A percentile compares a stretch with the other conserved stretches of the same genome.
Conservation (phyloP, 2,113 vertebrate species). For the Myanophis thanlyinensis region DNA sequence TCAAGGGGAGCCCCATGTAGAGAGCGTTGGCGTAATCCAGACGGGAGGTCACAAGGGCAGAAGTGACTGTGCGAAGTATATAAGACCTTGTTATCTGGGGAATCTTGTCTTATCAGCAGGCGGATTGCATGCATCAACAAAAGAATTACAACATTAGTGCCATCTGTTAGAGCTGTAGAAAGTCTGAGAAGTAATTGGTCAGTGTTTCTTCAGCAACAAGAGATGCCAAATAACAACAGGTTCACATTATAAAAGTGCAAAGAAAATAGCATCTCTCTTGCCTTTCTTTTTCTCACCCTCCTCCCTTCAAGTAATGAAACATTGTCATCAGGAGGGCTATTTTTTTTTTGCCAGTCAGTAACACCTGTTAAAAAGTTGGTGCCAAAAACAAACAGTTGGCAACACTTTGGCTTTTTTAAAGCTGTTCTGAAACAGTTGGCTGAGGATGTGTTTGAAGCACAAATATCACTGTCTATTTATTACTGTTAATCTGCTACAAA, state of each 20-base stretch:
- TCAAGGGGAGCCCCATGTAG: too few species aligned
- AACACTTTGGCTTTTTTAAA: conserved; percentile 9
- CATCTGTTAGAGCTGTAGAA: conserved; percentile 25
- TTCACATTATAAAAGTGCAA: conserved; percentile 15
- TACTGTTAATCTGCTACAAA: background rate
- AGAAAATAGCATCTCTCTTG: conserved; percentile 14
- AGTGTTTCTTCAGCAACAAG: conserved; percentile 28
- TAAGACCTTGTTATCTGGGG: conserved; percentile 19
- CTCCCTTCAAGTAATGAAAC: background rate
- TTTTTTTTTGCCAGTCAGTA: conserved; percentile 21
- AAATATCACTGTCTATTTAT: conserved; percentile 33
- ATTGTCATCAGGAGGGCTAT: background rate
- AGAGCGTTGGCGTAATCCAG: too few species aligned
- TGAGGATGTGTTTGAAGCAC: conserved; percentile 38
- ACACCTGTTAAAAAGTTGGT: conserved; percentile 44
- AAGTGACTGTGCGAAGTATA: too few species aligned
- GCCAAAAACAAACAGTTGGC: conserved; percentile 43
- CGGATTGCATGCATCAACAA: conserved; percentile 17
- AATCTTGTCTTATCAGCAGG: conserved; percentile 12
- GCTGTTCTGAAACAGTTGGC: conserved; percentile 35
- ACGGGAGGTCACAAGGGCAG: too few species aligned
- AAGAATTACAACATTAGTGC: conserved; percentile 9
- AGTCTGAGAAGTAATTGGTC: conserved; percentile 8
- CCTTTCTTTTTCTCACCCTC: background rate
- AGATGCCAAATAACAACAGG: conserved; percentile 36